Base-by-base conservation (phyloP, 2,888 invertebrate genomes). In the Xestia xanthographa region DNA sequence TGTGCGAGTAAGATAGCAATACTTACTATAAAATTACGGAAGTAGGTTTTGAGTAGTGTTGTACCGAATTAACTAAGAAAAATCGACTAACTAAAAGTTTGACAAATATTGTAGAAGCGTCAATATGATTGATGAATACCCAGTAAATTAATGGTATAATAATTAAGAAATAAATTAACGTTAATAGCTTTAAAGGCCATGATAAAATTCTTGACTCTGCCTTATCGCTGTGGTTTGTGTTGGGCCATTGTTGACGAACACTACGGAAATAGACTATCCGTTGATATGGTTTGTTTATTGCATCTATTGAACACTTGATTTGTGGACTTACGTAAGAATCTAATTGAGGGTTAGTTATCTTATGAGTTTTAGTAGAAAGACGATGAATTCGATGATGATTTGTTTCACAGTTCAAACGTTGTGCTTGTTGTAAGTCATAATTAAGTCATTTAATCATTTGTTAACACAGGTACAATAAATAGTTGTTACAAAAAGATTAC, bases 181-280 rank as follows among this genome's bases (percentile, higher is more conserved):
- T 63, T 82, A 80, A 82, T 82, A 76, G 79, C 68, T 80, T 72
- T 84, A 76, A 66, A 79, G 72, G 73, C 34, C 29, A 29, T 76
- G 83, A 86, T 86, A 84, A 84, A 84, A 86, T 86, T 86, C 80
- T 79, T 76, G 79, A 74, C 77, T 83, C 69, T 38, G n/a, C 43
- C 69, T 86, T 86, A 86, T 86, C 86, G 38, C 41, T 34, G 75
- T 67, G 63, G 77, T 67, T 86, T 78, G 81, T 66, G 75, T 75
- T 77, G 69, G 82, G 66, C 77, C 53, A 67, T 63, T 70, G 75
- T 82, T 81, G 86, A 80, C 84, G 86, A 79, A 50, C 74, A 77
- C 58, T 75, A 86, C 86, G 79, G 77, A 86, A 86, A 86, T 86
- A 85, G 80, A 83, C 72, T 68, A 77, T 76, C 82, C 60, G 68